Conservation (phyloP, 2,113 vertebrate genomes). For the Microcebus jonahi region DNA sequence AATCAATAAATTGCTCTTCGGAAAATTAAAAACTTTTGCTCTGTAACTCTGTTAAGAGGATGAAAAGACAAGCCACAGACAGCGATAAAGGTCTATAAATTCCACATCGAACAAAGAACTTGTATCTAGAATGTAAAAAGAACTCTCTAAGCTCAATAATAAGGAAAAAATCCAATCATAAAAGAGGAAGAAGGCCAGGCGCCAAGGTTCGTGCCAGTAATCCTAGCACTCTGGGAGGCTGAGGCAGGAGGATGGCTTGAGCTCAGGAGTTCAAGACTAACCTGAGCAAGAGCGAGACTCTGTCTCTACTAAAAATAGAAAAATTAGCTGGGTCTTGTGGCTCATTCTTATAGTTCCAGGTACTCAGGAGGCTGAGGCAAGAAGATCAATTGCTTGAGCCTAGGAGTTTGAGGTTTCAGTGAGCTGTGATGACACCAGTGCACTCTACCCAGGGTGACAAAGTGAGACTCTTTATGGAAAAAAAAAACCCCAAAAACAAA, state of each 20-base stretch:
- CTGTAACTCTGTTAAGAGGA: too few relatives aligned
- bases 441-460: background rate
- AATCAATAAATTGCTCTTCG: too few relatives aligned
- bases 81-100: too few relatives aligned
- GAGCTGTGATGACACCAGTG: background rate
- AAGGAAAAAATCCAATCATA: too few relatives aligned
- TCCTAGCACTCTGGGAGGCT: background rate
- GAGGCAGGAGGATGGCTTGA: background rate
- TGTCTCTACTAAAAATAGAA: background rate
- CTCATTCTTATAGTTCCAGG: background rate
- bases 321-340: background rate
- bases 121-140: too few relatives aligned
- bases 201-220: background rate
- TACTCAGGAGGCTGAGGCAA: background rate
- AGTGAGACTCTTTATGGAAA: background rate
- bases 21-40: too few relatives aligned
- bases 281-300: background rate
- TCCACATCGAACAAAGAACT: too few relatives aligned
- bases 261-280: background rate
- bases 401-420: background rate
- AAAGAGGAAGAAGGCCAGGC: background rate
- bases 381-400: background rate
- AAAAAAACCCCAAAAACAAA: background rate
- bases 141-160: too few relatives aligned
- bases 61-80: too few relatives aligned